Conservation (phyloP, 2,888 invertebrate genomes). For the Dryococelus australis region DNA sequence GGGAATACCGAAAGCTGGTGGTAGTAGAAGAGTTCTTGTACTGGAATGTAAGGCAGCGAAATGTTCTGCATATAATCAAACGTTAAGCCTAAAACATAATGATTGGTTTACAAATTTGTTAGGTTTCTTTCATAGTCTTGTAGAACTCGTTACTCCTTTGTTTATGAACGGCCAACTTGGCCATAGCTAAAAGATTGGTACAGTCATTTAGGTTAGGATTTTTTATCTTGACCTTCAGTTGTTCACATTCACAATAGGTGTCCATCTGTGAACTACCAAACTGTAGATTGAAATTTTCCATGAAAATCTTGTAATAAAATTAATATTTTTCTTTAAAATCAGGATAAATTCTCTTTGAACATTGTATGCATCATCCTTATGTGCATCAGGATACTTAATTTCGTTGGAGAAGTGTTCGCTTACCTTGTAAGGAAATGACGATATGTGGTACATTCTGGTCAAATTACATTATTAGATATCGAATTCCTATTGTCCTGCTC, state of each 20-base stretch:
- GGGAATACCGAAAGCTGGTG: no score
- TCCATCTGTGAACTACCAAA: background rate
- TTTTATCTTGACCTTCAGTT: constrained; percentile 6
- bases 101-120: background rate
- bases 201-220: background rate
- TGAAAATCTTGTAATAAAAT: background rate
- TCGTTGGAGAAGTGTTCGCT: background rate
- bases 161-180: background rate
- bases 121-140: background rate
- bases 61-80: no score
- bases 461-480: background rate
- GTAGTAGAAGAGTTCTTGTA: no score
- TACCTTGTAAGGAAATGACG: background rate
- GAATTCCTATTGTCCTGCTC: background rate
- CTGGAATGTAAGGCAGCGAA: no score
- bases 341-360: background rate
- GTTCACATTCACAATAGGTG: background rate
- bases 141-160: background rate
- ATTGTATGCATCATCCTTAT: background rate
- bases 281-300: background rate
- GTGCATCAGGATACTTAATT: background rate
- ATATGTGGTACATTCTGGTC: background rate
- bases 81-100: background rate
- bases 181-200: background rate
- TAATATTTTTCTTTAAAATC: background rate